These are phyloP conservation scores for Epirrhoe alternata DNA, from an alignment of 2,888 invertebrate species.

Conservation along the genomic window DNA sequence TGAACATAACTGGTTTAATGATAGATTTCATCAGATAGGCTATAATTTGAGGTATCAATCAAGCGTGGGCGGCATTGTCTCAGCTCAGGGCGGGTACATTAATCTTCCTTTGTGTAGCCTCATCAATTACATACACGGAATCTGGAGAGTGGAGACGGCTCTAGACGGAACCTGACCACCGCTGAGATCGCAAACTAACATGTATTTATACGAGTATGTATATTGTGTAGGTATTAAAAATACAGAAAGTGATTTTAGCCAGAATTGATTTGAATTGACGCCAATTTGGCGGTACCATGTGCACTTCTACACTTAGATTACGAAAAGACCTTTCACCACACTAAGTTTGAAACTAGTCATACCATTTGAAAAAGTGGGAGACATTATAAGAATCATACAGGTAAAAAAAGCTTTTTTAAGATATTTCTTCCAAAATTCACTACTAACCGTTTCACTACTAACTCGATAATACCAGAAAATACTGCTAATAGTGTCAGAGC, in stretches of 20 bases:
- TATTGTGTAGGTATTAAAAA: background rate
- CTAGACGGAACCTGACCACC: conserved; percentile 9
- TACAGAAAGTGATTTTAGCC: background rate
- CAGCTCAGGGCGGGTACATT: conserved; percentile 56
- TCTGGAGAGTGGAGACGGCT: conserved; percentile 13
- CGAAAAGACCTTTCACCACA: no score
- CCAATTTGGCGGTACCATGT: no score
- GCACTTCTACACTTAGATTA: no score
- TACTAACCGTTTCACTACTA: background rate
- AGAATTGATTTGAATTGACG: background rate
- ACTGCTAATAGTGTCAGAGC: background rate
- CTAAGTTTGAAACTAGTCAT: no score
- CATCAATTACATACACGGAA: conserved; percentile 54
- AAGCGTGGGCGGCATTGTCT: conserved; percentile 53
- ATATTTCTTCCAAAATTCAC: no score
- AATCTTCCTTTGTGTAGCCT: conserved; percentile 55
- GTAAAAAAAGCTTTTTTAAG: no score
- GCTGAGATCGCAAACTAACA: background rate
- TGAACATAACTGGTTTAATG: conserved; percentile 7
- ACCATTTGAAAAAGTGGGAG: no score
- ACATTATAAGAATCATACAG: no score
- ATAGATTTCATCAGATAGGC: conserved; percentile 24
- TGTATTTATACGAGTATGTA: background rate
- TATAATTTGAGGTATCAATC: conserved; percentile 51
- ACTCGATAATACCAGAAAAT: background rate